Evolutionary conservation across 1,140 invertebrate species (phyloP).

Genomic region (Brachionus koreanus): DNA sequence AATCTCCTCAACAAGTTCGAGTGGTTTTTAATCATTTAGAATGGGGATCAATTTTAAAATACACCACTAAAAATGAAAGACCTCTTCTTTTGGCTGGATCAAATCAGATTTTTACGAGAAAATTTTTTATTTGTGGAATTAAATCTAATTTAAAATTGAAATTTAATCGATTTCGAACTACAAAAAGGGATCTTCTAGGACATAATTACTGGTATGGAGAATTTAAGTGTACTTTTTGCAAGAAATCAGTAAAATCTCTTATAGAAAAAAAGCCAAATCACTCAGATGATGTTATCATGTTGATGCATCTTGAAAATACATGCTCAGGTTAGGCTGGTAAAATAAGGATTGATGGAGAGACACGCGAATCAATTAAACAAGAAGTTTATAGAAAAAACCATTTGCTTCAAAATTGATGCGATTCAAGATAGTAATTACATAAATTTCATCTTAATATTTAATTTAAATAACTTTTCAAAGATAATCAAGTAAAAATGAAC

Average conservation of each 20-base stretch:
- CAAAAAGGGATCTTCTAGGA: background rate
- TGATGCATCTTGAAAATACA: background rate
- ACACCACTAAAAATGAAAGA: background rate
- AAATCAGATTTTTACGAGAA: background rate
- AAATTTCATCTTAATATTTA: too few relatives aligned
- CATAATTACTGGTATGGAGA: background rate
- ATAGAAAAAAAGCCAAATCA: background rate
- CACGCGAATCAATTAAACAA: background rate
- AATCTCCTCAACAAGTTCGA: too few relatives aligned
- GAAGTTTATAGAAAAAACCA: background rate
- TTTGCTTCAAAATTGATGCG: background rate
- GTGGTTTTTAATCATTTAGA: background rate
- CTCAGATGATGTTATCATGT: background rate
- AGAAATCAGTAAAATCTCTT: background rate
- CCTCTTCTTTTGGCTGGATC: background rate
- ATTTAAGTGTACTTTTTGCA: background rate
- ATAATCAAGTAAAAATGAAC: background rate
- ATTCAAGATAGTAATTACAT: too few relatives aligned
- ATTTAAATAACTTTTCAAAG: too few relatives aligned
- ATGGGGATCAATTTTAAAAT: background rate
- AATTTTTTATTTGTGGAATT: background rate
- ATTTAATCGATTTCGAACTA: background rate
- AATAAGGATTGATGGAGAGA: background rate
- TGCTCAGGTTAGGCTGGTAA: background rate
- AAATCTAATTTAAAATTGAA: background rate